These are phyloP conservation scores for Caenorhabditis auriculariae DNA, from an alignment of 2,888 invertebrate species.

Conservation along the genomic window DNA sequence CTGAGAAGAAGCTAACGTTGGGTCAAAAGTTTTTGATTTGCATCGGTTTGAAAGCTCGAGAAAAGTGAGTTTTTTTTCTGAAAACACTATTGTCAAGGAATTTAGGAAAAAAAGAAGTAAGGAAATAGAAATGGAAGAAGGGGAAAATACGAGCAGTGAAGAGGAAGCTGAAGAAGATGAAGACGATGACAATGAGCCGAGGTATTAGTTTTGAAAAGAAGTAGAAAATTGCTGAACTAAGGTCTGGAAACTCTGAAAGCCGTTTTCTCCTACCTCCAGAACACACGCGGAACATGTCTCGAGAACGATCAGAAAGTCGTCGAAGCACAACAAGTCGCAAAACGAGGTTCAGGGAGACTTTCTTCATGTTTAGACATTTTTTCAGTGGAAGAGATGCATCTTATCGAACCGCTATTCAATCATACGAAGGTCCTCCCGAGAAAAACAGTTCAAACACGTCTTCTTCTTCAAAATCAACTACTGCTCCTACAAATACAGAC, in stretches of 20 bases:
- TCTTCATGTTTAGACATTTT: not conserved
- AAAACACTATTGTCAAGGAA: not conserved
- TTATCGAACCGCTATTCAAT: conserved; percentile 28
- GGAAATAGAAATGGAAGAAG: conserved; percentile 33
- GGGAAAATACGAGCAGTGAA: conserved; percentile 1
- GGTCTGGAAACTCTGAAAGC: conserved; percentile 22
- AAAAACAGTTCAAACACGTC: no score
- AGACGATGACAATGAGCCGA: conserved; percentile 20
- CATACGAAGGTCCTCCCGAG: conserved; percentile 20
- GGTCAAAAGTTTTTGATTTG: conserved; percentile 53
- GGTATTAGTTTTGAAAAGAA: no score
- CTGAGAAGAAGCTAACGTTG: conserved; percentile 37
- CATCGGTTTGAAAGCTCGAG: conserved; percentile 53
- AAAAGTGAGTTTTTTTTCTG: conserved; percentile 24
- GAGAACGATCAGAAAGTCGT: conserved; percentile 24
- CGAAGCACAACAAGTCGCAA: conserved; percentile 18
- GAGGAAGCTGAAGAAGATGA: conserved; percentile 10
- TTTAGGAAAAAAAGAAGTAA: not conserved
- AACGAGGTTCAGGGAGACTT: conserved; percentile 9
- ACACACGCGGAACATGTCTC: conserved; percentile 17
- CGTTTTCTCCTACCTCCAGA: conserved; percentile 28
- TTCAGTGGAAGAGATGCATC: conserved; percentile 24
- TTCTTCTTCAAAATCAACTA: conserved; percentile 17
- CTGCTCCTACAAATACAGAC: conserved; percentile 12
- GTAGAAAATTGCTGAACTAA: no score